Percentiles rank a stretch among this genome's conserved stretches.
Evolutionary conservation across 2,888 invertebrate genomes (phyloP).

Genomic region (Danaus chrysippus): DNA sequence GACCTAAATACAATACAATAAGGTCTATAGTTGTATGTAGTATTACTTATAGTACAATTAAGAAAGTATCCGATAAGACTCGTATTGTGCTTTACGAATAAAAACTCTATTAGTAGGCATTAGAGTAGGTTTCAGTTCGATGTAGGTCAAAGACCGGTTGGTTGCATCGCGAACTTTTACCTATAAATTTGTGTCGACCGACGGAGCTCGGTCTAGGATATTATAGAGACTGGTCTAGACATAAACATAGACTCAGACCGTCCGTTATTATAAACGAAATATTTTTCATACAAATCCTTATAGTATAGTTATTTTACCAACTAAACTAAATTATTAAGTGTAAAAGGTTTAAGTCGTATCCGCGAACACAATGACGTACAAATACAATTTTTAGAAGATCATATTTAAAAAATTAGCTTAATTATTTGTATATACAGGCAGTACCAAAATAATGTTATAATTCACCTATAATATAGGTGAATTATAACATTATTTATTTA

Average conservation of each 20-base stretch:
- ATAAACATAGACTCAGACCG: conserved; percentile 36
- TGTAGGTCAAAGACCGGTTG: conserved; percentile 57
- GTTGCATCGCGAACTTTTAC: conserved; percentile 78
- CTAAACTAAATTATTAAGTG: no score
- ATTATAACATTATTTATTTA: no score
- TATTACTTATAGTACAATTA: conserved; percentile 65
- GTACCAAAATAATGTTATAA: no score
- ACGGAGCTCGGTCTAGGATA: conserved; percentile 66
- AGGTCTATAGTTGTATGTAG: conserved; percentile 64
- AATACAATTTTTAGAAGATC: conserved; percentile 2
- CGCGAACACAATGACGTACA: neutral
- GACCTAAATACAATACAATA: conserved; percentile 55
- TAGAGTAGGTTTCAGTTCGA: conserved; percentile 53
- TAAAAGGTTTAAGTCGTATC: no score
- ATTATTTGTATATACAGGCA: no score
- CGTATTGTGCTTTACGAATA: conserved; percentile 42
- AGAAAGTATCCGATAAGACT: conserved; percentile 75
- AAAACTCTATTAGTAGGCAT: conserved; percentile 46
- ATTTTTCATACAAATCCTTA: no score
- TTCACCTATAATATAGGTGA: no score
- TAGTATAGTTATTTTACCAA: no score
- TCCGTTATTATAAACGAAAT: conserved; percentile 10
- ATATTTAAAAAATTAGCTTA: neutral
- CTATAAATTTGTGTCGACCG: conserved; percentile 78
- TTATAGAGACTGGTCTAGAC: conserved; percentile 42